Evolutionary conservation across 2,113 vertebrate species (phyloP).

Genomic region (Himantopus leucocephalus): DNA sequence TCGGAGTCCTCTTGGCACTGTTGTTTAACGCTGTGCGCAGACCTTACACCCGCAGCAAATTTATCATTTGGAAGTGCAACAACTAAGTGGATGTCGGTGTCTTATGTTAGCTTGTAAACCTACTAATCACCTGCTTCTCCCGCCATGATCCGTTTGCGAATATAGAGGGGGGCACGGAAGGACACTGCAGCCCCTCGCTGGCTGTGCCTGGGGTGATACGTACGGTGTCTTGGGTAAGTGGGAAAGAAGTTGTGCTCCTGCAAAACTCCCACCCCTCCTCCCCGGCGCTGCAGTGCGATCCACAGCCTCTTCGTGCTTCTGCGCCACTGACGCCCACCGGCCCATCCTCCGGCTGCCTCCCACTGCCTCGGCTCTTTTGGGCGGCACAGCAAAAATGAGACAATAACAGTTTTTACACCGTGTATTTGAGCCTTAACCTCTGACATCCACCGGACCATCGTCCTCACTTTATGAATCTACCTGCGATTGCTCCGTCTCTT

Average conservation of each 20-base stretch:
- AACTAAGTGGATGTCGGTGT: background rate
- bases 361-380: background rate
- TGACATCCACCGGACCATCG: background rate
- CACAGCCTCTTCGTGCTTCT: background rate
- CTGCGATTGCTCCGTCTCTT: background rate
- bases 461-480: background rate
- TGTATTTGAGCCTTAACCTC: background rate
- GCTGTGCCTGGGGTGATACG: background rate
- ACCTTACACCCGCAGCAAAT: background rate
- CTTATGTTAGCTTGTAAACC: background rate
- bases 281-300: background rate
- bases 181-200: background rate
- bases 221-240: background rate
- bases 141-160: fast-evolving
- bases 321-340: background rate
- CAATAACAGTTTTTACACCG: fast-evolving
- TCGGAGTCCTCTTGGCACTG: slow-evolving; percentile 24
- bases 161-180: background rate
- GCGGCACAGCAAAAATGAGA: background rate
- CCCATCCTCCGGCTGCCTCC: background rate
- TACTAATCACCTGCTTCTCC: background rate
- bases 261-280: fast-evolving
- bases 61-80: background rate
- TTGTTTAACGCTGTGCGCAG: background rate
- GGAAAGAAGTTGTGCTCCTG: background rate